phyloP scores from a whole-genome alignment of 2,888 invertebrate genomes.

The Drosophila quinaria region DNA sequence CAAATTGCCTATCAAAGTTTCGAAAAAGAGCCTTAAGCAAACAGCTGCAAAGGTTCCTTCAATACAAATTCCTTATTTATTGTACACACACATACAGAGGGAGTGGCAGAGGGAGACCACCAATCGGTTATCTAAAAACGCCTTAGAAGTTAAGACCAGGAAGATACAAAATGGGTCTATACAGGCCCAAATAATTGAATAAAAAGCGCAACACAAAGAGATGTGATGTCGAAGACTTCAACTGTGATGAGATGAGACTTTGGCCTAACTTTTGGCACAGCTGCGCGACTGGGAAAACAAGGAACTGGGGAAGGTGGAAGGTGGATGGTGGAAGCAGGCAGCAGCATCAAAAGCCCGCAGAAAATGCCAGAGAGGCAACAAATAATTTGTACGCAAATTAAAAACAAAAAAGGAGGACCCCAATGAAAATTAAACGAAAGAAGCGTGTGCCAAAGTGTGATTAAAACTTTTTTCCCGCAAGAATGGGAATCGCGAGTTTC shows the following conservation, averaged over 20 bases:
- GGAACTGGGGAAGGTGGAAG: neutral
- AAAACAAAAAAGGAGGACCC: constrained; percentile 56
- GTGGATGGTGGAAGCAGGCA: neutral
- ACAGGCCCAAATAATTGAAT: constrained; percentile 51
- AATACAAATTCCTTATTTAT: constrained; percentile 36
- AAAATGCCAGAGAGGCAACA: constrained; percentile 53
- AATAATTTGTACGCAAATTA: constrained; percentile 80
- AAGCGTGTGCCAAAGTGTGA: constrained; percentile 75
- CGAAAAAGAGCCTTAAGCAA: constrained; percentile 50
- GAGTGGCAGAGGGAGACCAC: constrained; percentile 16
- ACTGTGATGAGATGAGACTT: constrained; percentile 56
- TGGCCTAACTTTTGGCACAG: constrained; percentile 68
- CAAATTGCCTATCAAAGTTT: constrained; percentile 66
- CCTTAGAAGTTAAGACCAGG: constrained; percentile 22
- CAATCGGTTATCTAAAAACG: constrained; percentile 63
- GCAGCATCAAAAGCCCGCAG: constrained; percentile 50
- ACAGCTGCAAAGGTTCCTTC: constrained; percentile 44
- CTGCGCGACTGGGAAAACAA: constrained; percentile 38
- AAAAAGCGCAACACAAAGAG: constrained; percentile 59
- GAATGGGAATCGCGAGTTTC: constrained; percentile 2
- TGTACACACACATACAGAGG: neutral
- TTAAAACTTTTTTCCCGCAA: constrained; percentile 70
- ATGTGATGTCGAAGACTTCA: constrained; percentile 66
- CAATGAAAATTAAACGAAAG: constrained; percentile 70
- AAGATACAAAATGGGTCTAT: constrained; percentile 29